Evolutionary conservation across 2,113 vertebrate genomes (phyloP).

Genomic region (Anhinga anhinga): DNA sequence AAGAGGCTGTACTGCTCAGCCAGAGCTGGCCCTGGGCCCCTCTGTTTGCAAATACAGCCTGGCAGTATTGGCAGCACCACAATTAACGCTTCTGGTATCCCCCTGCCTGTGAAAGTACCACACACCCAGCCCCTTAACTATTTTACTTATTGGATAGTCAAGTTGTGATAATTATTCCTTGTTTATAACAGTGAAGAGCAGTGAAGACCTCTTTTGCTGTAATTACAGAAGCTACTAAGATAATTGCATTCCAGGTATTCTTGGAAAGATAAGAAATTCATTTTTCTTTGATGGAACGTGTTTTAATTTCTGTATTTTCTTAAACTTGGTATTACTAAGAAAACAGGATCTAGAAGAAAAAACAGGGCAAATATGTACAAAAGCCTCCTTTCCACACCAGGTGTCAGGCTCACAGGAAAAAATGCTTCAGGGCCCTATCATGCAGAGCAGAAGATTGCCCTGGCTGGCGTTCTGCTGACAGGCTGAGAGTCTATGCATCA

Average conservation of each 20-base stretch:
- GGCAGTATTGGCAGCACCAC: background rate
- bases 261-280: background rate
- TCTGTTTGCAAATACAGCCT: background rate
- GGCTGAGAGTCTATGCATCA: background rate
- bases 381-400: background rate
- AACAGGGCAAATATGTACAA: background rate
- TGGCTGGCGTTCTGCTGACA: background rate
- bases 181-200: background rate
- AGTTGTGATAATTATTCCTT: background rate
- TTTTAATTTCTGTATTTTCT: background rate
- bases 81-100: background rate
- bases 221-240: background rate
- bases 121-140: background rate
- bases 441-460: background rate
- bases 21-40: background rate
- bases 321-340: background rate
- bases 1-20: background rate
- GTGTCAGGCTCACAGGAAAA: background rate
- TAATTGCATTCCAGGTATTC: background rate
- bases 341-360: background rate
- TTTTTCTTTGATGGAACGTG: background rate
- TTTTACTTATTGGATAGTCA: background rate
- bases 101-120: background rate
- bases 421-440: background rate
- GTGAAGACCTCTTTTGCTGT: background rate